Evolutionary conservation across 2,113 vertebrate species (phyloP).

Genomic region (Acrocephalus arundinaceus): DNA sequence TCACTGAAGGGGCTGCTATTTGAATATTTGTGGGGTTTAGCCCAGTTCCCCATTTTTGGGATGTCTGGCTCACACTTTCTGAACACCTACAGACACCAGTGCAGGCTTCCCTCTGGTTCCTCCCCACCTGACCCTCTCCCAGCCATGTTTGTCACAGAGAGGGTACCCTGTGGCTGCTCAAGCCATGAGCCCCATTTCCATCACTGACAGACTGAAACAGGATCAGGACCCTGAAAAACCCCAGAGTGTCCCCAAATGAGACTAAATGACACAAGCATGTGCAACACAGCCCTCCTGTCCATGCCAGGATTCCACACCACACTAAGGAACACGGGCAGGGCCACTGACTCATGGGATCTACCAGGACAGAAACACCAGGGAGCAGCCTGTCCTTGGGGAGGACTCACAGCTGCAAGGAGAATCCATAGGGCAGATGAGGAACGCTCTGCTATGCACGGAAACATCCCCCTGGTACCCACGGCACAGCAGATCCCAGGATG

Average conservation of each 20-base stretch:
- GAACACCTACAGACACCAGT: not conserved
- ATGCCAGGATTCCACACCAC: not conserved
- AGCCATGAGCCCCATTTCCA: not conserved
- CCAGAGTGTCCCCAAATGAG: not conserved
- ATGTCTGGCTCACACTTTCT: not conserved
- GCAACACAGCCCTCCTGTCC: not conserved
- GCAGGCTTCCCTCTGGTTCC: not conserved
- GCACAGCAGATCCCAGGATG: not conserved
- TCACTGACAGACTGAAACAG: not conserved
- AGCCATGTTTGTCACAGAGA: rapidly evolving
- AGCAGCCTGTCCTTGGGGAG: not conserved
- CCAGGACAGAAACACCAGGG: not conserved
- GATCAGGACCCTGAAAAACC: not conserved
- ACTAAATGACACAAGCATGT: not conserved
- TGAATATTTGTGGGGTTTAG: not conserved
- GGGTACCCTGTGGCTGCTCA: not conserved
- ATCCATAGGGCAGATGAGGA: not conserved
- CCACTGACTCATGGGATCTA: not conserved
- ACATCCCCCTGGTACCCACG: rapidly evolving
- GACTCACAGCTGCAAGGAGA: not conserved
- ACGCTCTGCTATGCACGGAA: not conserved
- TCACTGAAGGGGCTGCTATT: not conserved
- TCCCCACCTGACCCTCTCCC: not conserved
- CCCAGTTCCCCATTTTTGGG: not conserved
- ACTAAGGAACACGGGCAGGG: rapidly evolving